Conservation (phyloP, 2,797 vertebrate genomes). For the Xenentodon cancila region DNA sequence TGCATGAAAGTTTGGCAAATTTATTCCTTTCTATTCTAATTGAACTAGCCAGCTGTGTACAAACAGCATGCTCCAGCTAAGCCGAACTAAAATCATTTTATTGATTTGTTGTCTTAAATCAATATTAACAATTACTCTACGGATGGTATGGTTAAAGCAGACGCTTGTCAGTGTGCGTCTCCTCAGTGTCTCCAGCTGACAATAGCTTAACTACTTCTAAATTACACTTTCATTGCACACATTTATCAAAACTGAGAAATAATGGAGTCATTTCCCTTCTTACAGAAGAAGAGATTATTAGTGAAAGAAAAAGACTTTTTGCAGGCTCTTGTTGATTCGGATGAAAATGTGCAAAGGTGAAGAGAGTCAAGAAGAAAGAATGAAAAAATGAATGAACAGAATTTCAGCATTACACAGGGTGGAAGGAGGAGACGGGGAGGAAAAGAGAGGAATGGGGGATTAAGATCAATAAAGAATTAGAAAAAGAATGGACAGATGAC, state of each 20-base stretch:
- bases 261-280: background rate
- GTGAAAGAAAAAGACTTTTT: too few species aligned
- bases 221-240: constrained; percentile 4
- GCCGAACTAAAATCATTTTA: constrained; percentile 58
- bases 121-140: constrained; percentile 67
- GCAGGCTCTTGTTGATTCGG: too few species aligned
- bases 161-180: constrained; percentile 21
- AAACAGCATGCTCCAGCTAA: constrained; percentile 60
- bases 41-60: constrained; percentile 61
- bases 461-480: background rate
- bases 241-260: constrained; percentile 18
- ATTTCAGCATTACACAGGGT: constrained; percentile 19
- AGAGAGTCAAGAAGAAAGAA: constrained; percentile 7
- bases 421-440: constrained; percentile 2
- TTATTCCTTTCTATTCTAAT: constrained; percentile 66
- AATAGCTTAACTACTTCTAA: constrained; percentile 12
- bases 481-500: constrained; percentile 33
- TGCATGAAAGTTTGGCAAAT: constrained; percentile 68
- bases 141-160: constrained; percentile 42
- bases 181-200: background rate
- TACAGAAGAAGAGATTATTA: constrained; percentile 6
- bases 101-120: constrained; percentile 55
- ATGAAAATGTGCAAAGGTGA: background rate
- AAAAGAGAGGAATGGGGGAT: background rate
- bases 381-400: constrained; percentile 28